Evolutionary conservation across 2,797 vertebrate genomes (phyloP), one percentile per base, ranked within the genome.

Genomic region (Ptychadena robeensis): DNA sequence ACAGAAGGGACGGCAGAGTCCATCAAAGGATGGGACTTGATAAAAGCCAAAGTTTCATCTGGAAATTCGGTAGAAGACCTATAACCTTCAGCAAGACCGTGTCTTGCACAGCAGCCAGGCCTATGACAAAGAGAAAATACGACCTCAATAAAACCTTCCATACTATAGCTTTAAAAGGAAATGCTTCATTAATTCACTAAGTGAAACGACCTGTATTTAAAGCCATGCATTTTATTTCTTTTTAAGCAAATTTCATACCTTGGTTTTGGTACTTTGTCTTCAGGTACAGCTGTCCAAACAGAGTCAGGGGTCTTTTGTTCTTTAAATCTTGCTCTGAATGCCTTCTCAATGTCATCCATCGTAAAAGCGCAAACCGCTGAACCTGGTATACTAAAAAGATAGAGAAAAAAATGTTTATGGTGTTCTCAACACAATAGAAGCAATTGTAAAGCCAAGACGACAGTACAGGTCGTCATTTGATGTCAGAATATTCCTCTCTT

Each of bases 21-120:
- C 98, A 99, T 98, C 85, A 99, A 91, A 4, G 98, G 97, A 89
- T 99, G 97, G 82, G 97, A 98, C 89, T 99, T 99, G 93, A 99
- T 98, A 93, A 99, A 99, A 77, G 96, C 93, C 86, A 99, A 91
- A 0, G 96, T 99, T 86, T 98, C 97, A 5, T 99, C 98, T 1
- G 98, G 98, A 89, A 99, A 98, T 89, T 98, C 97, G 32, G 96
- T 95, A 81, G 98, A 99, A 87, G 94, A 97, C 94, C 96, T 98
- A 88, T 94, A 95, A 86, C 95, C 94, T 86, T 97, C 96, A 35
- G 96, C 97, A 86, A 93, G 93, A 88, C 96, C 95, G 0, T 98
- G 95, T 91, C 96, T 96, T 64, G 97, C 95, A 92, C 98, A 99
- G 91, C 95, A 95, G 86, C 98, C 98, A 28, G 98, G 98, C 91